Evolutionary conservation across 2,888 invertebrate species (phyloP).

Genomic region (Netelia virgata): DNA sequence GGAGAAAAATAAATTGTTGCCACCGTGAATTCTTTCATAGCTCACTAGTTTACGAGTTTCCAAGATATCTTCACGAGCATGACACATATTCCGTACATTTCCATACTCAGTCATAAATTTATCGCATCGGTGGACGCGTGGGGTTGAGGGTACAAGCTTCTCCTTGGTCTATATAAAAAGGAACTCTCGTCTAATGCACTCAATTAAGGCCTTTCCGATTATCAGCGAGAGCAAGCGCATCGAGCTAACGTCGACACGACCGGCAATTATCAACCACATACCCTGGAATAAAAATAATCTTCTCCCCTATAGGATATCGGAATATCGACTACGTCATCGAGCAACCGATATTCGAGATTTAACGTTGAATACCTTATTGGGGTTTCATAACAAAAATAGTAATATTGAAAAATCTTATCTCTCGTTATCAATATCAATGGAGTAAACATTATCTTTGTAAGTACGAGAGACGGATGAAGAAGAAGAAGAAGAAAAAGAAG

Average conservation of each 20-base stretch:
- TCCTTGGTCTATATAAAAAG: conserved; percentile 70
- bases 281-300: conserved; percentile 24
- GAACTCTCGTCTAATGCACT: conserved; percentile 76
- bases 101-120: conserved; percentile 52
- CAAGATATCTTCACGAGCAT: conserved; percentile 1
- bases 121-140: conserved; percentile 70
- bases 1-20: too few species aligned
- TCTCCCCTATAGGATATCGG: conserved; percentile 11
- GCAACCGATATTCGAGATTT: conserved; percentile 15
- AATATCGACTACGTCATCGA: conserved; percentile 36
- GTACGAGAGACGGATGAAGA: background rate
- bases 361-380: background rate
- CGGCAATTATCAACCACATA: conserved; percentile 35
- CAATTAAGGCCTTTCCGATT: conserved; percentile 74
- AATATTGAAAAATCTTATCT: background rate
- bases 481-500: background rate
- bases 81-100: conserved; percentile 20
- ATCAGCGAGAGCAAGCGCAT: conserved; percentile 49
- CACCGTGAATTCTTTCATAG: too few species aligned
- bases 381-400: background rate
- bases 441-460: background rate
- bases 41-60: background rate
- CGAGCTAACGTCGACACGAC: conserved; percentile 40
- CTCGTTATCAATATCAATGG: background rate
- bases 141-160: conserved; percentile 53